phyloP scores from a whole-genome alignment of 1,140 invertebrate genomes.

The Drosophila kanapiae region DNA sequence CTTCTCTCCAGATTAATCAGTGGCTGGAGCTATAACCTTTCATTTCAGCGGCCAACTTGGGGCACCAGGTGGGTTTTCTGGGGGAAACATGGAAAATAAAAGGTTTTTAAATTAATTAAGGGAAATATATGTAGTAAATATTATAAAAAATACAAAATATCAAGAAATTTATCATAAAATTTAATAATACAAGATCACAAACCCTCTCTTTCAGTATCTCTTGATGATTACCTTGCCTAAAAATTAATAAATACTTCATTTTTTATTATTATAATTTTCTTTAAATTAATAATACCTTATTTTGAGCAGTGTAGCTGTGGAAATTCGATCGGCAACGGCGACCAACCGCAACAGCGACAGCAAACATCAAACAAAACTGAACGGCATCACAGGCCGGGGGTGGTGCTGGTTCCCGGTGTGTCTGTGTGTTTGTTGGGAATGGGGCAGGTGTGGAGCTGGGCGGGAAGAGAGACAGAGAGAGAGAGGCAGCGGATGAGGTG shows the following conservation, averaged over 20 bases:
- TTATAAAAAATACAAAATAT: too few species aligned
- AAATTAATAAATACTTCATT: not conserved
- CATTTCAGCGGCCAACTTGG: too few species aligned
- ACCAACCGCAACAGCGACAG: constrained; percentile 45
- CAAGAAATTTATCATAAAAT: too few species aligned
- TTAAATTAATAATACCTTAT: not conserved
- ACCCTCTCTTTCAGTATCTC: too few species aligned
- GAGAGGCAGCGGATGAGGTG: constrained; percentile 16
- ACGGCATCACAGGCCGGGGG: not conserved
- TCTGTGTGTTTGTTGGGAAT: not conserved
- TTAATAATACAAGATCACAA: too few species aligned
- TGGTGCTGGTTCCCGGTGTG: not conserved
- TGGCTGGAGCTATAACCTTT: not conserved
- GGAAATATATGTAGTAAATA: not conserved
- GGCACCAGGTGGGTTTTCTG: too few species aligned
- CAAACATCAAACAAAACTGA: constrained; percentile 47
- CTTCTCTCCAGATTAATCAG: not conserved
- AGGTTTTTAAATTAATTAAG: too few species aligned
- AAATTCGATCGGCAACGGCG: constrained; percentile 60
- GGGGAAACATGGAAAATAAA: too few species aligned
- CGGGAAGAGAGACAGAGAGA: constrained; percentile 15
- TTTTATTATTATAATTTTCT: not conserved
- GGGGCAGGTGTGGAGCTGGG: constrained; percentile 6
- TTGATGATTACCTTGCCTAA: too few species aligned
- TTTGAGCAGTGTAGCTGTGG: constrained; percentile 12